These are phyloP conservation scores for Trogon melanurus DNA, from an alignment of 2,113 vertebrate genomes.

Conservation along the genomic window DNA sequence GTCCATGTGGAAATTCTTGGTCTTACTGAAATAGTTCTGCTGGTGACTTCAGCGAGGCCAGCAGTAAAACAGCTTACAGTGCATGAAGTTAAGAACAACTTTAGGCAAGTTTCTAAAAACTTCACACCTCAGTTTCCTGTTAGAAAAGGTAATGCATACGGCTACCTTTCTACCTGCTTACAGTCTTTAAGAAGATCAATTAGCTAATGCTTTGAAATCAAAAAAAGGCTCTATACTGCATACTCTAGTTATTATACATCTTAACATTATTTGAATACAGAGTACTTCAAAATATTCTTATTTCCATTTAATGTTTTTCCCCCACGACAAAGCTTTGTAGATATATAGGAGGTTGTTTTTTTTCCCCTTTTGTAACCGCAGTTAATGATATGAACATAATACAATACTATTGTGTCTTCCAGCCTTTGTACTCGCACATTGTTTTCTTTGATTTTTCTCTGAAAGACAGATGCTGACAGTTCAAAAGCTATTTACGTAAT, in stretches of 20 bases:
- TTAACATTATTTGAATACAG: background rate
- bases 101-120: background rate
- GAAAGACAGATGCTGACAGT: slow-evolving; percentile 53
- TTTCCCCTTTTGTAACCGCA: background rate
- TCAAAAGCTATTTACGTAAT: slow-evolving; percentile 53
- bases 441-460: slow-evolving; percentile 65
- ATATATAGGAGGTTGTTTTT: background rate
- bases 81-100: background rate
- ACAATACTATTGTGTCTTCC: slow-evolving; percentile 40
- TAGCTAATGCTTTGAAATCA: slow-evolving; percentile 26
- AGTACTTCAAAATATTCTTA: slow-evolving; percentile 18
- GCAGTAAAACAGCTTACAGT: background rate
- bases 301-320: background rate
- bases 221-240: background rate
- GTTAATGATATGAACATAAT: slow-evolving; percentile 18
- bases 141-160: background rate
- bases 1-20: background rate
- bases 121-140: background rate
- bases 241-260: background rate
- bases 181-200: background rate
- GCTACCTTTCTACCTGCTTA: background rate
- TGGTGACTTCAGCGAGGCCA: background rate
- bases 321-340: background rate
- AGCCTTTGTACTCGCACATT: slow-evolving; percentile 1
- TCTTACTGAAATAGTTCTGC: background rate